A percentile compares a stretch with the other conserved stretches of the same genome.
phyloP scores from a whole-genome alignment of 2,113 vertebrate genomes.

The Lathamus discolor region DNA sequence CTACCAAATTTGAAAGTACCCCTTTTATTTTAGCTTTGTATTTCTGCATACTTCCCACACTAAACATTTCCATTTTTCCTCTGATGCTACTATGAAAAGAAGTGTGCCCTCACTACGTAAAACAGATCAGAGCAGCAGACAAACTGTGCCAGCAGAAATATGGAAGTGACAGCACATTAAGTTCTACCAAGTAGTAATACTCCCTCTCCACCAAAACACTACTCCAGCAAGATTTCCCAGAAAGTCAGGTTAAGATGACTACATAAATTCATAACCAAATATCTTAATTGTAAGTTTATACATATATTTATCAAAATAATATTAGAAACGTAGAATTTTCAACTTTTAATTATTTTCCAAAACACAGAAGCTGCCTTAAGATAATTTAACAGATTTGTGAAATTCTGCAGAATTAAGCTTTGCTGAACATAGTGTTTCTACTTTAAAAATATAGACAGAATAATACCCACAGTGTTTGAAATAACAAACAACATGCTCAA shows the following conservation, averaged over 20 bases:
- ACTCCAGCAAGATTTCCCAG: not conserved
- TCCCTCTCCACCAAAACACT: not conserved
- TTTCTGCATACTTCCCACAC: not conserved
- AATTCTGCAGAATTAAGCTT: not conserved
- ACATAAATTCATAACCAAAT: not conserved
- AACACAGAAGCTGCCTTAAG: not conserved
- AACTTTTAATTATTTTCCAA: not conserved
- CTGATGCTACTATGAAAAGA: not conserved
- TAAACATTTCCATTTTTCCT: not conserved
- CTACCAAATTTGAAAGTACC: not conserved
- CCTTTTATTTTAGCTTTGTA: not conserved
- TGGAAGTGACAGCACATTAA: rapidly evolving
- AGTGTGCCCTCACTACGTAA: not conserved
- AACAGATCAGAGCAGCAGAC: not conserved
- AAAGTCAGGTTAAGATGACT: not conserved
- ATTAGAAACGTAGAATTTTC: not conserved
- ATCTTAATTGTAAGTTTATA: not conserved
- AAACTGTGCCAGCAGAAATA: not conserved
- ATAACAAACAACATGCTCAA: not conserved
- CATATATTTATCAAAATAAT: not conserved
- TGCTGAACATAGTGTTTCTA: not conserved
- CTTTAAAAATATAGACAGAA: not conserved
- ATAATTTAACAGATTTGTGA: not conserved
- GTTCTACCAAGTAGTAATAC: not conserved
- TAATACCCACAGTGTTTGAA: not conserved